Conservation (phyloP, 1,140 invertebrate species). For the Metopolophium dirhodum region DNA sequence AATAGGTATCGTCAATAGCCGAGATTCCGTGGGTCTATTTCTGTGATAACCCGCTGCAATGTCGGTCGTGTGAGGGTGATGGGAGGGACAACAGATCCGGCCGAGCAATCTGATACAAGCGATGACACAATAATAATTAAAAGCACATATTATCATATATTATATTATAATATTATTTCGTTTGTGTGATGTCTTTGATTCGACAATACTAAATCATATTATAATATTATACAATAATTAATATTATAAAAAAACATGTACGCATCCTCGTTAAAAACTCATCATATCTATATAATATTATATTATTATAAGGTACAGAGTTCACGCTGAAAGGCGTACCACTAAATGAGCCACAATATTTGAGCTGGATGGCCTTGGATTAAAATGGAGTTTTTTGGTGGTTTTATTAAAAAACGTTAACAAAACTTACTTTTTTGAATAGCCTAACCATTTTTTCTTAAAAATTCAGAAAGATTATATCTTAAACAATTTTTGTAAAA, state of each 20-base stretch:
- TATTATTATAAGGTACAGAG: neutral
- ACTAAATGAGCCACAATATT: neutral
- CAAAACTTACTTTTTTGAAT: neutral
- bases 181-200: neutral
- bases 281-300: no score
- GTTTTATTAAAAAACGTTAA: neutral
- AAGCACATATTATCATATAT: neutral
- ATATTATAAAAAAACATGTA: neutral
- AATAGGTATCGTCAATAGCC: slow-evolving; percentile 27
- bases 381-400: neutral
- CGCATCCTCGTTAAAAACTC: no score
- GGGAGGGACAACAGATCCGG: neutral
- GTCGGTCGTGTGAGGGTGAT: neutral
- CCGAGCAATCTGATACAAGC: neutral
- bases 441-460: no score
- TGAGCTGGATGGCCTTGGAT: neutral
- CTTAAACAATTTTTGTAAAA: neutral
- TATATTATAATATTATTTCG: neutral
- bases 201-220: neutral
- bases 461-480: no score
- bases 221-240: no score
- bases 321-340: neutral
- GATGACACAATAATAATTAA: slow-evolving; percentile 8
- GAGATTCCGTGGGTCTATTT: slow-evolving; percentile 42
- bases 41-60: neutral